Evolutionary conservation across 2,888 invertebrate species (phyloP).

Genomic region (Spialia ferax): DNA sequence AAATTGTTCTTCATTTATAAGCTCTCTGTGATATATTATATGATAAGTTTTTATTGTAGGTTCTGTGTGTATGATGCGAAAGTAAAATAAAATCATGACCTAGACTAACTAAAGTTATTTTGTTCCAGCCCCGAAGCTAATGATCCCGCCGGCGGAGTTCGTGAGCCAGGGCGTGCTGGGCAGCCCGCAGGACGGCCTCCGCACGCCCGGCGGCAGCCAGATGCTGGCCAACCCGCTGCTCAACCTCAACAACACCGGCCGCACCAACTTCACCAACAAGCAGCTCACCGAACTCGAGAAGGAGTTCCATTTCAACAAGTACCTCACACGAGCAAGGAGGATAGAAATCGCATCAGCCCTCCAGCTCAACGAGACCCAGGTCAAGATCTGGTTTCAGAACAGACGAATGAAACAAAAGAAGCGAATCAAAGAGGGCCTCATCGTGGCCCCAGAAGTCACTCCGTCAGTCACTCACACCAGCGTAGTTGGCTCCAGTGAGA

Average conservation of each 20-base stretch:
- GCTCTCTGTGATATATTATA: too few relatives aligned
- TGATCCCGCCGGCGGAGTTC: conserved; percentile 85
- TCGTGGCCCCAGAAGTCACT: conserved; percentile 85
- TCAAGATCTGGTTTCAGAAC: conserved; percentile 99
- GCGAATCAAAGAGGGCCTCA: conserved; percentile 96
- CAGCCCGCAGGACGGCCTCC: conserved; percentile 77
- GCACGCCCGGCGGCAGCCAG: conserved; percentile 81
- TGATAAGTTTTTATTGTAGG: too few relatives aligned
- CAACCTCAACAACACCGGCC: conserved; percentile 93
- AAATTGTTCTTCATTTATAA: too few relatives aligned
- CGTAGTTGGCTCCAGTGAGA: conserved; percentile 88
- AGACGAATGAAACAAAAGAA: conserved; percentile 99
- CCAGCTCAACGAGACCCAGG: conserved; percentile 98
- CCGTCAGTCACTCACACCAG: conserved; percentile 70
- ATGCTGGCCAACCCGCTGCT: conserved; percentile 80
- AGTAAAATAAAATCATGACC: background rate
- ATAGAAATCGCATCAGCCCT: conserved; percentile 99
- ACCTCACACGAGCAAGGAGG: conserved; percentile 97
- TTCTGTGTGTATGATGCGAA: too few relatives aligned
- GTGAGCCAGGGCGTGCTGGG: conserved; percentile 78
- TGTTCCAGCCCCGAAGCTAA: conserved; percentile 89
- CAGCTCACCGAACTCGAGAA: conserved; percentile 99
- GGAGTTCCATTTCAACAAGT: conserved; percentile 99
- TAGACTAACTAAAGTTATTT: conserved; percentile 41
- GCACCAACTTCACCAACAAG: conserved; percentile 99